Evolutionary conservation across 2,797 vertebrate species (phyloP), one percentile per base, ranked within the genome.

Genomic region (Sitta carolinensis): DNA sequence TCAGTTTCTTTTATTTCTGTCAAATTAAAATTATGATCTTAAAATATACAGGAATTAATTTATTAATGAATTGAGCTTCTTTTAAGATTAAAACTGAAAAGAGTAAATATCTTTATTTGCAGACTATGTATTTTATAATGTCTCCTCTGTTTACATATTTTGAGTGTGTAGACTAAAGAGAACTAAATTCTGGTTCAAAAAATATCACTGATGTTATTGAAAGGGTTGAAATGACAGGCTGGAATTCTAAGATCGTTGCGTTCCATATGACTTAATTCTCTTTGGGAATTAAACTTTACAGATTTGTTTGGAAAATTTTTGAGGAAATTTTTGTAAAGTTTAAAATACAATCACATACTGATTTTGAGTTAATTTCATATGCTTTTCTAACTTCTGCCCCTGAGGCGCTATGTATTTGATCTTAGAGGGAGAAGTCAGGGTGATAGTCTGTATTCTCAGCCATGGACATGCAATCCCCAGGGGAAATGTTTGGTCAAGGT

Each of bases 391-490:
- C 40, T 74, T 81, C 62, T 84, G 38, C 27, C 22, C 7, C n/a
- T 70, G 45, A 59, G 52, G 29, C n/a, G 16, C 27, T 45, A 2
- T 29, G 13, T 63, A 40, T 80, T 80, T 59, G 58, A 59, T 67
- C 19, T 61, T 50, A 9, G 34, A 81, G 34, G 19, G 15, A 51
- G 27, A 55, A 42, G 42, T 73, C 26, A 42, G 16, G 32, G 14
- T 69, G 29, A 10, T 7, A 17, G 29, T 42, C 25, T 29, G 5
- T 7, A 9, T 34, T 51, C n/a, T 43, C 16, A 34, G 34, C 16
- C 5, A 2, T 8, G 26, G 25, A 40, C 0, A 1, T 36, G 61
- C n/a, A 70, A 2, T 7, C 30, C 21, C 6, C 2, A 4, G 11
- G 30, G 21, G 13, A 38, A 40, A 25, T 43, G 30, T 48, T 92